Evolutionary conservation across 2,888 invertebrate species (phyloP).

Genomic region (Leptogaster cylindrica): DNA sequence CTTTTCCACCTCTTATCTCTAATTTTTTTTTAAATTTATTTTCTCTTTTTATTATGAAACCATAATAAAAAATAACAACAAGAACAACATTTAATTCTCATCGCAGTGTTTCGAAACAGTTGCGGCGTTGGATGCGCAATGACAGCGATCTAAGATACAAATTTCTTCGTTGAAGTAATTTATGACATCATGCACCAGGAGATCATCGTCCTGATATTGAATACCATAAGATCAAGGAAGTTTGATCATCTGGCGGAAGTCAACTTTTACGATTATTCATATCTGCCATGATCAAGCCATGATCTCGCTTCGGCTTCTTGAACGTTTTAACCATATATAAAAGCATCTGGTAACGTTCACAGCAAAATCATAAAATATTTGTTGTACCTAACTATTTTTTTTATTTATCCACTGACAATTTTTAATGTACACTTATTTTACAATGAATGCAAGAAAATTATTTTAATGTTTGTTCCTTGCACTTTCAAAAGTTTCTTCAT

Average conservation of each 20-base stretch:
- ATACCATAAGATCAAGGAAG: conserved; percentile 11
- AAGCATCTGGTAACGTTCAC: too few relatives aligned
- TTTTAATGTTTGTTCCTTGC: too few relatives aligned
- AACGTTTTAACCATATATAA: too few relatives aligned
- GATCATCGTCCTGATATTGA: conserved; percentile 26
- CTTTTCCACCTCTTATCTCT: conserved; percentile 21
- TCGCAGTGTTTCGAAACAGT: conserved; percentile 16
- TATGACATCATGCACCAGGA: conserved; percentile 29
- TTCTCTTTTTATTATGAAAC: conserved; percentile 11
- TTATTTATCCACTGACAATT: too few relatives aligned
- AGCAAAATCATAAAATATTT: too few relatives aligned
- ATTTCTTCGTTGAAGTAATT: conserved; percentile 37
- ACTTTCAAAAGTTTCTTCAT: too few relatives aligned
- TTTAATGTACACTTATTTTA: too few relatives aligned
- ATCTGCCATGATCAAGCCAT: too few relatives aligned
- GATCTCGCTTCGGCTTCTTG: too few relatives aligned
- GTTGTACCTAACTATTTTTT: too few relatives aligned
- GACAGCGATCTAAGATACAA: conserved; percentile 27
- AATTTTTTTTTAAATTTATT: conserved; percentile 11
- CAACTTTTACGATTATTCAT: too few relatives aligned
- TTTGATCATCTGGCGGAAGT: conserved; percentile 40
- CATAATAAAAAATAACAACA: not conserved
- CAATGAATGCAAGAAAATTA: too few relatives aligned
- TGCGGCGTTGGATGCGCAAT: conserved; percentile 17
- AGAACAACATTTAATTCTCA: not conserved